Evolutionary conservation across 2,797 vertebrate genomes (phyloP), one percentile per base, ranked within the genome.

Genomic region (Phoebastria nigripes): DNA sequence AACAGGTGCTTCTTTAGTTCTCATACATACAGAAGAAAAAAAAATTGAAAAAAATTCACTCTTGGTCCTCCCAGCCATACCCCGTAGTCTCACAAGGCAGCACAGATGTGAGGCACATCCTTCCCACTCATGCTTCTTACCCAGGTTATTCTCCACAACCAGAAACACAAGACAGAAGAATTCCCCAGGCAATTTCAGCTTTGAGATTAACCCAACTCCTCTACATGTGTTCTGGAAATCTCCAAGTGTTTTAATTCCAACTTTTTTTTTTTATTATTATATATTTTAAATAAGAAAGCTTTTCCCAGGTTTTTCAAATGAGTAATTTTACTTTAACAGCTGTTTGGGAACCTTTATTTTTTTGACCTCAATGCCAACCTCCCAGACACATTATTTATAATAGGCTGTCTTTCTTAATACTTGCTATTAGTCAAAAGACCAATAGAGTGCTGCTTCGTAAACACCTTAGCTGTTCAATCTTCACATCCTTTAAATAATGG

Each of bases 341-440:
- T 77, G 18, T 52, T 84, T 74, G 51, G 35, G 46, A 96, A 91
- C 26, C 25, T 74, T 80, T 67, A 8, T 66, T 77, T 91, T 82
- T 84, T 61, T 89, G 1, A 94, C 82, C 80, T 92, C 66, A 56
- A 18, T 42, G 55, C 46, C 87, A 93, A 65, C 25, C 78, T 91
- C 78, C 61, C 56, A 94, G 77, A 90, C 52, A 80, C 35, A 86
- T 87, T 77, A 89, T 86, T 90, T 93, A 42, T 86, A 92, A 94
- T 54, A 84, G 61, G 87, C 17, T 76, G 19, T 42, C 69, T 84
- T 74, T 91, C 82, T 85, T 88, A 93, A 90, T 41, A 81, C 66
- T 90, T 87, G 52, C 67, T 90, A 80, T 89, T 89, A 82, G 81
- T 87, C 93, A 89, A 93, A 90, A 95, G 77, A 84, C 42, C 69